A percentile compares a stretch with the other conserved stretches of the same genome.
Conservation (phyloP, 1,140 invertebrate species). For the Saxidomus purpurata region DNA sequence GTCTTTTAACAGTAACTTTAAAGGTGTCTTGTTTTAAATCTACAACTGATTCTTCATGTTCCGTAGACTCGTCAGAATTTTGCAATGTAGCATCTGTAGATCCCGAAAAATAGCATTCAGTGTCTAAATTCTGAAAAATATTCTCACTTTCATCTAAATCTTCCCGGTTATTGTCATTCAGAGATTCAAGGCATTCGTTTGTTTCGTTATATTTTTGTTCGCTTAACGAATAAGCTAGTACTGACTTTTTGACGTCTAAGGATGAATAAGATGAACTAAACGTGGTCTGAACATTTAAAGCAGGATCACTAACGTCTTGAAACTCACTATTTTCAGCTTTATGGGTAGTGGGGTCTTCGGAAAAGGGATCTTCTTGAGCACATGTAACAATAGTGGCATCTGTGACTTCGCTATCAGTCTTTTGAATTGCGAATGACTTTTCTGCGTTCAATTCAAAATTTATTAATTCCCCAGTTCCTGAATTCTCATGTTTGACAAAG, state of each 20-base stretch:
- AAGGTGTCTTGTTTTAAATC: background rate
- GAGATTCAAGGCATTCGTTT: background rate
- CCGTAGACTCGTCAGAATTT: conserved; percentile 25
- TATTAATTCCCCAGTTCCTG: background rate
- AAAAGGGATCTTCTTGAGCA: background rate
- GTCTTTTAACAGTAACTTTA: background rate
- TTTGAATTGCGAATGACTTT: background rate
- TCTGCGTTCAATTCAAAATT: no score
- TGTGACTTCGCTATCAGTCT: background rate
- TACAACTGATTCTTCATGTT: background rate
- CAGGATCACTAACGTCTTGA: background rate
- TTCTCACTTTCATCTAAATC: background rate
- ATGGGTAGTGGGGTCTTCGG: background rate
- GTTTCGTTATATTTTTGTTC: background rate
- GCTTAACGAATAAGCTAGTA: background rate
- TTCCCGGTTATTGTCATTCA: no score
- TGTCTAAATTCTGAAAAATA: background rate
- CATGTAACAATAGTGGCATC: background rate
- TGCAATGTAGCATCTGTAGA: conserved; percentile 24
- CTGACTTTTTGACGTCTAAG: background rate
- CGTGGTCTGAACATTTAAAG: background rate
- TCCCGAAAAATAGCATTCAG: background rate
- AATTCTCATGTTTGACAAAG: background rate
- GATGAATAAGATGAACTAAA: background rate
- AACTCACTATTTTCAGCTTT: background rate